Percentiles rank a stretch among this genome's conserved stretches.
These are phyloP conservation scores for Ostrea denselamellosa DNA, from an alignment of 1,140 invertebrate species.

Conservation along the genomic window DNA sequence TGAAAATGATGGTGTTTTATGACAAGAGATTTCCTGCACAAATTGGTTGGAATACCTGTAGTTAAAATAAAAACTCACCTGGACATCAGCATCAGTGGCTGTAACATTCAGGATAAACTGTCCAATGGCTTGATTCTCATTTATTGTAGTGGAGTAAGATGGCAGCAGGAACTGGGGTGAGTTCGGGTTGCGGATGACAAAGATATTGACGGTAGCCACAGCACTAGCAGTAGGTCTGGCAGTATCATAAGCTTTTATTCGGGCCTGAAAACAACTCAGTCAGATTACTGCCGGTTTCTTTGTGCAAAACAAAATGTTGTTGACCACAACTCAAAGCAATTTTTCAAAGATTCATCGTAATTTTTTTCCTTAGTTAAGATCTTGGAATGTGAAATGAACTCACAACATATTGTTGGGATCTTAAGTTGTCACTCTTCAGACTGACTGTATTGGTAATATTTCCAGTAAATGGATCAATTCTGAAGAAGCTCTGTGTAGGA, in stretches of 20 bases:
- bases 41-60: background rate
- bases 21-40: too few relatives aligned
- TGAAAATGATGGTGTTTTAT: too few relatives aligned
- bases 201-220: conserved; percentile 90
- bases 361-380: background rate
- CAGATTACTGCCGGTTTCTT: background rate
- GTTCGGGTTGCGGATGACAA: conserved; percentile 87
- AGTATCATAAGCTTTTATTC: conserved; percentile 92
- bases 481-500: conserved; percentile 61
- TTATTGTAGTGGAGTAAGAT: conserved; percentile 87
- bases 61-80: background rate
- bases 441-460: conserved; percentile 51
- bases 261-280: conserved; percentile 69
- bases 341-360: background rate
- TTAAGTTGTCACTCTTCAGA: conserved; percentile 50
- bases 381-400: background rate
- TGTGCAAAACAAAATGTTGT: background rate
- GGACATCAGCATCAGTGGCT: conserved; percentile 66
- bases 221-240: conserved; percentile 91
- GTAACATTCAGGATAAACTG: conserved; percentile 87
- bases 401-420: conserved; percentile 41
- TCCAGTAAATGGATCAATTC: conserved; percentile 55
- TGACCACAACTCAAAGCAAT: background rate
- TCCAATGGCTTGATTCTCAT: conserved; percentile 87
- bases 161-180: conserved; percentile 88